phyloP scores from a whole-genome alignment of 1,140 invertebrate species.

The Rhagoletis zephyria region DNA sequence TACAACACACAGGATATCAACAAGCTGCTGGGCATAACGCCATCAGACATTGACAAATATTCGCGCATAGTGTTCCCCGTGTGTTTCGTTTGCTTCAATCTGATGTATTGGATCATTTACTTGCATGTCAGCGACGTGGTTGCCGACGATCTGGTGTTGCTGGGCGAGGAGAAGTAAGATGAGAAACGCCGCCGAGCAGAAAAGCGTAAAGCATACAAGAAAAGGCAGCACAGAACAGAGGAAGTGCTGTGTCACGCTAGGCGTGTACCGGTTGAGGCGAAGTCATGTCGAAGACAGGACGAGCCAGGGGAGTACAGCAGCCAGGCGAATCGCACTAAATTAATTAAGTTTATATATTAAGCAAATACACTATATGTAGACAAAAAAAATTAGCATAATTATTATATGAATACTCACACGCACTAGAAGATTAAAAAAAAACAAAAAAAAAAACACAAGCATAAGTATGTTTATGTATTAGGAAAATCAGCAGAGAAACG shows the following conservation, averaged over 20 bases:
- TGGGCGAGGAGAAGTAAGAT: constrained; percentile 79
- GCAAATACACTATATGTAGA: background rate
- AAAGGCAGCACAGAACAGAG: background rate
- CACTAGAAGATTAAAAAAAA: background rate
- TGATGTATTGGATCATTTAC: constrained; percentile 98
- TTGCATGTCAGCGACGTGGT: constrained; percentile 95
- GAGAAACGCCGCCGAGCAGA: background rate
- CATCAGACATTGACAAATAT: constrained; percentile 97
- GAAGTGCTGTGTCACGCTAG: background rate
- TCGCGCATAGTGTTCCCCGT: constrained; percentile 95
- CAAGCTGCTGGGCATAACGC: constrained; percentile 90
- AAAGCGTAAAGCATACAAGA: background rate
- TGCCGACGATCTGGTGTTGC: constrained; percentile 90
- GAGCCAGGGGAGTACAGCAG: background rate
- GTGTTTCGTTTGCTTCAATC: constrained; percentile 96
- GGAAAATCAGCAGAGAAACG: background rate
- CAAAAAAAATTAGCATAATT: constrained; percentile 35
- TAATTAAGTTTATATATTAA: constrained; percentile 43
- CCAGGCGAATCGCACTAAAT: background rate
- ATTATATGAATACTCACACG: constrained; percentile 16
- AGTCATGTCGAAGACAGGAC: too few relatives aligned
- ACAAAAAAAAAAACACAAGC: background rate
- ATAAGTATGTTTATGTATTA: background rate
- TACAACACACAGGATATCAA: constrained; percentile 81
- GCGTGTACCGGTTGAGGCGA: background rate